Evolutionary conservation across 2,797 vertebrate genomes (phyloP).

Genomic region (Sebastolobus alascanus): DNA sequence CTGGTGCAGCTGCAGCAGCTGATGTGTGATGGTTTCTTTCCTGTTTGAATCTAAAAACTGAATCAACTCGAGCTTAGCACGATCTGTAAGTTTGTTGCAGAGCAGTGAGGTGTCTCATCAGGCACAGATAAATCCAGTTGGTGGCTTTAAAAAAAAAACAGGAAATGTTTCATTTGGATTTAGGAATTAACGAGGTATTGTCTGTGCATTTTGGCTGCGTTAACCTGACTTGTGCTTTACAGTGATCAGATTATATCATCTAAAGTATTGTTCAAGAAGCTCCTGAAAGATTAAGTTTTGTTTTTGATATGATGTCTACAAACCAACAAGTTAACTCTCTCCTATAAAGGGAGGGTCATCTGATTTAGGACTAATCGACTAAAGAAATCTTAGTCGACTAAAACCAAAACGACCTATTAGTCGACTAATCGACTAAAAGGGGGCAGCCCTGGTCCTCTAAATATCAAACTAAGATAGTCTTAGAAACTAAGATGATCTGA

Average conservation of each 20-base stretch:
- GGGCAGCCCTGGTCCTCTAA: fast-evolving
- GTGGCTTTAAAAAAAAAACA: neutral
- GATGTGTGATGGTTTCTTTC: slow-evolving; percentile 14
- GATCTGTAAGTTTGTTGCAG: slow-evolving; percentile 11
- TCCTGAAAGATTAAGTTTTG: neutral
- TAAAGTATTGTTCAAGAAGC: neutral
- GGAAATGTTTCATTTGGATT: neutral
- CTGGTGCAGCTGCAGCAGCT: slow-evolving; percentile 32
- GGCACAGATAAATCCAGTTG: neutral
- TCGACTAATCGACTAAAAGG: no score
- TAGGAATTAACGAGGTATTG: neutral
- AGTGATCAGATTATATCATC: neutral
- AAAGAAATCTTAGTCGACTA: no score
- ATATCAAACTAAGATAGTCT: neutral
- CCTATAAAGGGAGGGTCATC: neutral
- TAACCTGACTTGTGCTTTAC: neutral
- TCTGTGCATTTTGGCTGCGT: neutral
- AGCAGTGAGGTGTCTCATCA: slow-evolving; percentile 22
- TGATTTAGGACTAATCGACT: fast-evolving
- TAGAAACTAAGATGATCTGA: neutral
- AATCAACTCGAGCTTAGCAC: slow-evolving; percentile 1
- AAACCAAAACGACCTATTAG: no score
- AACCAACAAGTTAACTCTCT: neutral
- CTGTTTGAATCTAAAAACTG: neutral
- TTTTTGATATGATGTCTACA: neutral